Conservation (phyloP, 2,797 vertebrate genomes). For the Microchirus variegatus region DNA sequence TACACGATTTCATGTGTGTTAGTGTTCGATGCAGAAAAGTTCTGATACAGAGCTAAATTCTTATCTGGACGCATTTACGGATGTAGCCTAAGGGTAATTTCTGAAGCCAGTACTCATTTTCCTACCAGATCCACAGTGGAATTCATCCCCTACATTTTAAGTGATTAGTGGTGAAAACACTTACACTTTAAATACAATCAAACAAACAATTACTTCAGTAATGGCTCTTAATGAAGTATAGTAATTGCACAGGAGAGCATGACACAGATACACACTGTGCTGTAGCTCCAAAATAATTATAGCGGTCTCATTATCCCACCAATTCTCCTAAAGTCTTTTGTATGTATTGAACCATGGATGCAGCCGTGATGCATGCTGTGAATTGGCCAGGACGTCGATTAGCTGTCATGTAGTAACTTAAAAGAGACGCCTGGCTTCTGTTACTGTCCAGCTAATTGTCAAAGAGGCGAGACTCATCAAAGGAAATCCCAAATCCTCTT, state of each 20-base stretch:
- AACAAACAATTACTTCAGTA: constrained; percentile 48
- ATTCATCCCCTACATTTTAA: constrained; percentile 31
- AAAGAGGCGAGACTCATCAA: constrained; percentile 23
- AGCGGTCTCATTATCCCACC: constrained; percentile 60
- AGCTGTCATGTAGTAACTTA: constrained; percentile 8
- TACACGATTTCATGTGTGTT: no score
- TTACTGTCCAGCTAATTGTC: constrained; percentile 36
- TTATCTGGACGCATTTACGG: no score
- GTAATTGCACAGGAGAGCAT: constrained; percentile 54
- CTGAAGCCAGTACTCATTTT: constrained; percentile 13
- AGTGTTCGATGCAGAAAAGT: no score
- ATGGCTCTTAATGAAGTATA: constrained; percentile 60
- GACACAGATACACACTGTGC: constrained; percentile 46
- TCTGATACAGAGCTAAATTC: no score
- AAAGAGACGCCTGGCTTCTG: neutral
- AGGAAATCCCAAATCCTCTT: constrained; percentile 47
- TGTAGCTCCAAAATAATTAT: constrained; percentile 62
- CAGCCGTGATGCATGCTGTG: constrained; percentile 1
- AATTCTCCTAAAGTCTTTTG: constrained; percentile 48
- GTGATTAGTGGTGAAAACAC: constrained; percentile 50
- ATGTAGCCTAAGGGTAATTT: neutral
- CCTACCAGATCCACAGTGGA: no score
- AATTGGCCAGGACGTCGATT: constrained; percentile 18
- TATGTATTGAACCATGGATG: constrained; percentile 40
- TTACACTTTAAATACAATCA: constrained; percentile 51